Conservation (phyloP, 2,888 invertebrate species). For the Amiota minor region DNA sequence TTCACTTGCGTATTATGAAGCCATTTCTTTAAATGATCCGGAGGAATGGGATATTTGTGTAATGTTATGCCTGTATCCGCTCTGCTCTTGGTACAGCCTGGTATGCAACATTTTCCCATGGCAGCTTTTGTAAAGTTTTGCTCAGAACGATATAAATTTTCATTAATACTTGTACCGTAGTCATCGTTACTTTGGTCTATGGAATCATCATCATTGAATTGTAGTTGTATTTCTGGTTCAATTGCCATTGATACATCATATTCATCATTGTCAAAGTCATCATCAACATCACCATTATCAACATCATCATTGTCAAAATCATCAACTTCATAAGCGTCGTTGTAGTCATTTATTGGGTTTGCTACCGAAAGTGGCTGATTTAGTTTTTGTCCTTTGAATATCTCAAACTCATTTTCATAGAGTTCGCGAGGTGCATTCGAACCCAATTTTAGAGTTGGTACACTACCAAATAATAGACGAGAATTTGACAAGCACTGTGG, state of each 20-base stretch:
- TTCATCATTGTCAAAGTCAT: constrained; percentile 1
- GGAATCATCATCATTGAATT: constrained; percentile 14
- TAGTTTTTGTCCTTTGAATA: neutral
- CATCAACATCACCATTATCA: neutral
- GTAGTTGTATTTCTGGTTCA: constrained; percentile 17
- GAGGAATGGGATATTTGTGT: constrained; percentile 45
- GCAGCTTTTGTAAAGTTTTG: constrained; percentile 25
- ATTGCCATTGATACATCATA: constrained; percentile 3
- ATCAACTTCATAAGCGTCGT: neutral
- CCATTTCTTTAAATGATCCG: constrained; percentile 41
- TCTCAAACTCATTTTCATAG: constrained; percentile 53
- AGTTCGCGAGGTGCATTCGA: constrained; percentile 48
- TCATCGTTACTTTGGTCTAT: constrained; percentile 24
- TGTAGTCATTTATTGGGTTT: neutral
- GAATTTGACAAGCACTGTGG: constrained; percentile 53
- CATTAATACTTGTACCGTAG: neutral
- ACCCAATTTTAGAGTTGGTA: constrained; percentile 61
- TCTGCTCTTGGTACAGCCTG: constrained; percentile 7
- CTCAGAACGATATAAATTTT: neutral
- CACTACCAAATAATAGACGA: constrained; percentile 56
- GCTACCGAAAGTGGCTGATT: too few relatives aligned
- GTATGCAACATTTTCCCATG: constrained; percentile 18
- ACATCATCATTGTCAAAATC: neutral
- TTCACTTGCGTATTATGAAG: constrained; percentile 36
- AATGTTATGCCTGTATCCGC: constrained; percentile 30